These are phyloP conservation scores for Sarcophaga variegata DNA, from an alignment of 2,888 invertebrate species.

Conservation along the genomic window DNA sequence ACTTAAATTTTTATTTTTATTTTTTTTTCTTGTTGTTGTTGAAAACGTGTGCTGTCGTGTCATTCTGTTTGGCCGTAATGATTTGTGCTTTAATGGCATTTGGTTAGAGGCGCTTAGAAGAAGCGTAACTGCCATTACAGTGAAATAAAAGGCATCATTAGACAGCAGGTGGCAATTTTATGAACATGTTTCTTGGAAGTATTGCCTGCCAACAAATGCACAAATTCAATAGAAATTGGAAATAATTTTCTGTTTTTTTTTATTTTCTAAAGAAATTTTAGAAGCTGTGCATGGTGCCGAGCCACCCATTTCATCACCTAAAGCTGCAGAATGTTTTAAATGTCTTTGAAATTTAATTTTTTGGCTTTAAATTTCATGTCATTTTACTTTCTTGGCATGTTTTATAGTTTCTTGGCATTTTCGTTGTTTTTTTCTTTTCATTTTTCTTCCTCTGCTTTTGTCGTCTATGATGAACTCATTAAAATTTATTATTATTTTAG, in stretches of 20 bases:
- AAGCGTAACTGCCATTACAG: background rate
- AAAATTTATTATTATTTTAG: slow-evolving; percentile 48
- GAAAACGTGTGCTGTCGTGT: background rate
- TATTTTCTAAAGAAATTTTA: background rate
- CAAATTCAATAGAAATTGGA: background rate
- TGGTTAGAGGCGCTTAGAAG: background rate
- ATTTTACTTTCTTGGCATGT: background rate
- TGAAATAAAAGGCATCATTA: background rate
- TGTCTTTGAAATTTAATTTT: too few relatives aligned
- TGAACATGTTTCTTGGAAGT: background rate
- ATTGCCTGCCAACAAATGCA: background rate
- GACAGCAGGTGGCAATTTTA: background rate
- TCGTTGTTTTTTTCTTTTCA: too few relatives aligned
- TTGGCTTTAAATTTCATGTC: background rate
- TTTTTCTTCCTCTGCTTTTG: background rate
- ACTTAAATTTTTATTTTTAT: background rate
- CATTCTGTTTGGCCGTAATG: background rate
- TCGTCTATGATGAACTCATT: slow-evolving; percentile 40
- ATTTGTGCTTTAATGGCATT: background rate
- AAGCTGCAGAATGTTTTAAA: too few relatives aligned
- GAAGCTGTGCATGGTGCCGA: background rate
- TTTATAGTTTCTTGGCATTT: too few relatives aligned
- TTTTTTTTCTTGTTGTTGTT: background rate
- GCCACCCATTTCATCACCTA: too few relatives aligned
- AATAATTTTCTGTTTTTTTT: background rate